Conservation (phyloP, 2,113 vertebrate genomes). For the Phodopus roborovskii region DNA sequence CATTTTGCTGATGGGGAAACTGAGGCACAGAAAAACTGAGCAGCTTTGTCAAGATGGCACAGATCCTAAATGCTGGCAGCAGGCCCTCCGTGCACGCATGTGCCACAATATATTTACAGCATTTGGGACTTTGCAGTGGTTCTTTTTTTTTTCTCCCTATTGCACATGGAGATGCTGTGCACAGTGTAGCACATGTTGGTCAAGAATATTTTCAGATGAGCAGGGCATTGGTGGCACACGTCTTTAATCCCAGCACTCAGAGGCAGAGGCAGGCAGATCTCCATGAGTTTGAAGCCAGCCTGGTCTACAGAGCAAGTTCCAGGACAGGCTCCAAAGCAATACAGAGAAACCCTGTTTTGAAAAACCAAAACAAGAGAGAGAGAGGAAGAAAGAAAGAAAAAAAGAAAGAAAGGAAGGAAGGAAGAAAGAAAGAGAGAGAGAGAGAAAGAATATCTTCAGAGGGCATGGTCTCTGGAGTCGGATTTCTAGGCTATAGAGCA, state of each 20-base stretch:
- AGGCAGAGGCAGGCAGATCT: no score
- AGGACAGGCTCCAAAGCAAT: no score
- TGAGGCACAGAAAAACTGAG: background rate
- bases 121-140: background rate
- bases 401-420: no score
- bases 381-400: no score
- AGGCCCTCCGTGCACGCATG: background rate
- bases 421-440: no score
- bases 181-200: background rate
- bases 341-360: no score
- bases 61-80: background rate
- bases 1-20: background rate
- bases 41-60: background rate
- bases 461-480: background rate
- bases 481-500: background rate
- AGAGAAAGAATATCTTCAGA: background rate
- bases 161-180: background rate
- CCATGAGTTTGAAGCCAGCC: no score
- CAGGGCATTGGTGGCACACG: no score
- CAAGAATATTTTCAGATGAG: background rate
- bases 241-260: no score
- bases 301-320: background rate
- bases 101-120: background rate
- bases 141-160: background rate
- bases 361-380: no score